Evolutionary conservation across 2,797 vertebrate genomes (phyloP), one percentile per base, ranked within the genome.

Genomic region (Pogoniulus pusillus): DNA sequence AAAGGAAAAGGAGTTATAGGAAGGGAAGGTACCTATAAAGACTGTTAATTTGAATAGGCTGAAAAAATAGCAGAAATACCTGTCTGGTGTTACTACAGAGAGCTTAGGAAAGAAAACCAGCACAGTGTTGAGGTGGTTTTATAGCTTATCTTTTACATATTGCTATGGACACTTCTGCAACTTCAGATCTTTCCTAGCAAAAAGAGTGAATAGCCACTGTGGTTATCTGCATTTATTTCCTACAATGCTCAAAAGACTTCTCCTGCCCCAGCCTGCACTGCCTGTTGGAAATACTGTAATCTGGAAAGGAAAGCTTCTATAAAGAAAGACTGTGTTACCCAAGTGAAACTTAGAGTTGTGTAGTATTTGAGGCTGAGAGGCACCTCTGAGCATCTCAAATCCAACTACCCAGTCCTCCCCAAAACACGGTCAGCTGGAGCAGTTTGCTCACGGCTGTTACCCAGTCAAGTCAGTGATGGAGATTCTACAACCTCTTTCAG

Each of bases 1-100:
- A 87, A 62, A 94, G 49, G 19, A 75, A 79, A 60, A 65, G 63
- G 87, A 89, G 75, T 7, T 92, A 59, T 92, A 80, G 85, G 82
- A 95, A 87, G 37, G 41, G 23, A 72, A 47, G 58, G 45, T 76
- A 65, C 72, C 49, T 89, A 57, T 58, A 49, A 74, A 74, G 69
- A 34, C 65, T 81, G 45, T 41, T 80, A 51, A 77, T 80, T 77
- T 89, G 49, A 76, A 49, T 3, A 63, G 62, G n/a, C 34, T 68
- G 29, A 59, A 82, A 82, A 82, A 82, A 23, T 22, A 64, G 39
- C 65, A 82, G 55, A 43, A 63, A 17, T 79, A 29, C 30, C 9
- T 3, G 11, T 37, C 15, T 43, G 47, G 47, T 47, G 3, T 84
- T 82, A 70, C 22, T 60, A 54, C 49, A 79, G 34, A 79, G 27